A percentile compares a stretch with the other conserved stretches of the same genome.
Evolutionary conservation across 1,140 invertebrate species (phyloP).

Genomic region (Bactericera cockerelli): DNA sequence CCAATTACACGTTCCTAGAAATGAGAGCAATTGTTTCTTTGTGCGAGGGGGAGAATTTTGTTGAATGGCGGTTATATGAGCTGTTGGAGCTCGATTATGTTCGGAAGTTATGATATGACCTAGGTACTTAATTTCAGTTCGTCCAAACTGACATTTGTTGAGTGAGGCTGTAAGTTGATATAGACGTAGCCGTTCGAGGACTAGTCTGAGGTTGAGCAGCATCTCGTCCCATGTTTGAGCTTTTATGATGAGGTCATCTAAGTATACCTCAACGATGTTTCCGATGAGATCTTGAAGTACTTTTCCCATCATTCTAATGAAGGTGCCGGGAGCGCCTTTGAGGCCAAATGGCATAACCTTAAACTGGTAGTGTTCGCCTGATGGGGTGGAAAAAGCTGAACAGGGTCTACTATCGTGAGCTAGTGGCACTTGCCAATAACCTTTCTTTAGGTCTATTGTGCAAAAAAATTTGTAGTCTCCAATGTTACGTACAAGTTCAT

Average conservation of each 20-base stretch:
- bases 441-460: conserved; percentile 22
- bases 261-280: conserved; percentile 16
- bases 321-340: conserved; percentile 26
- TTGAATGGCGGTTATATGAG: not conserved
- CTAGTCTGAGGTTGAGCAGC: not conserved
- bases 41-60: not conserved
- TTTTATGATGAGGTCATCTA: conserved; percentile 19
- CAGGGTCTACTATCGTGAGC: conserved; percentile 22
- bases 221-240: not conserved
- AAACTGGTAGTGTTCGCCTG: conserved; percentile 24
- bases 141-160: not conserved
- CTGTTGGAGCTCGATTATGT: not conserved
- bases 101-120: not conserved
- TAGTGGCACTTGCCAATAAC: conserved; percentile 24
- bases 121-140: not conserved
- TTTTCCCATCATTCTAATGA: conserved; percentile 28
- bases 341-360: conserved; percentile 28
- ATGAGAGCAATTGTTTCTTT: not conserved
- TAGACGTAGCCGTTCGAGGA: not conserved
- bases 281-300: conserved; percentile 18
- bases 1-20: not conserved
- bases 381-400: conserved; percentile 27
- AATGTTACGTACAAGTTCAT: not conserved
- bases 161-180: not conserved
- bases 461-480: not conserved